phyloP scores from a whole-genome alignment of 2,888 invertebrate species.

The Cerastoderma edule region DNA sequence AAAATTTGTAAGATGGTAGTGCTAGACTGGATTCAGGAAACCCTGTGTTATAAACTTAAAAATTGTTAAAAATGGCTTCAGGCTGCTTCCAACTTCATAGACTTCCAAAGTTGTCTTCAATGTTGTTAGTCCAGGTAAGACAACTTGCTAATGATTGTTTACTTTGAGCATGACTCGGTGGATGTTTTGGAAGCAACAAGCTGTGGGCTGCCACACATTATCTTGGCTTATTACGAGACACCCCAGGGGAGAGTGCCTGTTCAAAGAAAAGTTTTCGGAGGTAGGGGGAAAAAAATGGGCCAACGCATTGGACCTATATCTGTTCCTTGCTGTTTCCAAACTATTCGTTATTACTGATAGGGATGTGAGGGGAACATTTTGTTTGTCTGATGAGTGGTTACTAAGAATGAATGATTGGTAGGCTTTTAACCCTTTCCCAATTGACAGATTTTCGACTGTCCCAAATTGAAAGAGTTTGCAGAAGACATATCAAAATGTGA shows the following conservation, averaged over 20 bases:
- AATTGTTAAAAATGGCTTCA: too few species aligned
- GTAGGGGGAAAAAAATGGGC: neutral
- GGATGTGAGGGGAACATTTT: neutral
- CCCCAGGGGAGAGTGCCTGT: conserved; percentile 32
- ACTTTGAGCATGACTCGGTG: neutral
- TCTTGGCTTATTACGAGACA: conserved; percentile 27
- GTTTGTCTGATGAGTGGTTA: neutral
- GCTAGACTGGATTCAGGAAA: too few species aligned
- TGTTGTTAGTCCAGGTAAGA: too few species aligned
- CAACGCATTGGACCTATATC: neutral
- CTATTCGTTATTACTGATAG: neutral
- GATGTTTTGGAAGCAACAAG: neutral
- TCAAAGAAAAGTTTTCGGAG: conserved; percentile 26
- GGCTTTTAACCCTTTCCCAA: neutral
- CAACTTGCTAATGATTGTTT: too few species aligned
- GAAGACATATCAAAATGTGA: too few species aligned
- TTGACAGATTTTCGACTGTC: too few species aligned
- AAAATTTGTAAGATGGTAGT: too few species aligned
- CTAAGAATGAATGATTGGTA: neutral
- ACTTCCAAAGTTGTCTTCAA: too few species aligned
- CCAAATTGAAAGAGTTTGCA: too few species aligned
- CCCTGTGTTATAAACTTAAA: too few species aligned
- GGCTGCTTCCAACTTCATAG: too few species aligned
- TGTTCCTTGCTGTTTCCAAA: conserved; percentile 8
- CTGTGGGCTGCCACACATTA: conserved; percentile 8